phyloP scores from a whole-genome alignment of 1,140 invertebrate species.

The Heliconius hewitsoni region DNA sequence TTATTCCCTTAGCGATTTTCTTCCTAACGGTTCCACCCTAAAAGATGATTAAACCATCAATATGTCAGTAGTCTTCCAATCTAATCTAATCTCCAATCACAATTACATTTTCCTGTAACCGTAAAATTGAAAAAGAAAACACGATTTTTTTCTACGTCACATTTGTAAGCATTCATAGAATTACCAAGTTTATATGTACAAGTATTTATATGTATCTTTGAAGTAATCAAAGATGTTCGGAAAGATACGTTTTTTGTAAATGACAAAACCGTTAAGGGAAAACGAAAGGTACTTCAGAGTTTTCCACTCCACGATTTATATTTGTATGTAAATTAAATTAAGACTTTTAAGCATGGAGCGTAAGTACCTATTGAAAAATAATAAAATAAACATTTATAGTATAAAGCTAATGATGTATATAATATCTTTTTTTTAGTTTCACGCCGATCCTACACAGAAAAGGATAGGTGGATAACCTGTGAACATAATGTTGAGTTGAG shows the following conservation, averaged over 20 bases:
- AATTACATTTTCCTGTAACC: background rate
- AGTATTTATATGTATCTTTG: background rate
- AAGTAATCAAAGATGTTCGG: background rate
- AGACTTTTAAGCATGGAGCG: background rate
- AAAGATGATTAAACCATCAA: no score
- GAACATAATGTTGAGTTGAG: no score
- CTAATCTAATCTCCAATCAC: no score
- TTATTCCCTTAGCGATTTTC: no score
- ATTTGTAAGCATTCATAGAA: background rate
- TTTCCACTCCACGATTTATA: background rate
- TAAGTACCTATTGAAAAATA: background rate
- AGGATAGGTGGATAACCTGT: no score
- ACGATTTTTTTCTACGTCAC: background rate
- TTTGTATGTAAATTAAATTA: slow-evolving; percentile 9
- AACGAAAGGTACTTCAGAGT: slow-evolving; percentile 4
- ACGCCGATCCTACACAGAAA: no score
- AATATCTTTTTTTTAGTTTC: no score
- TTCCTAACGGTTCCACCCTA: no score
- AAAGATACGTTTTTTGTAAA: background rate
- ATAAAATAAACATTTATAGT: background rate
- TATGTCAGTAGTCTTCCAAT: no score
- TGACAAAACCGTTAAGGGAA: background rate
- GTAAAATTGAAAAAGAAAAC: background rate
- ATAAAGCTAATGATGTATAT: no score
- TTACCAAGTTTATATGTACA: background rate